Base-by-base conservation (phyloP, 2,888 invertebrate genomes). In the Adineta ricciae region DNA sequence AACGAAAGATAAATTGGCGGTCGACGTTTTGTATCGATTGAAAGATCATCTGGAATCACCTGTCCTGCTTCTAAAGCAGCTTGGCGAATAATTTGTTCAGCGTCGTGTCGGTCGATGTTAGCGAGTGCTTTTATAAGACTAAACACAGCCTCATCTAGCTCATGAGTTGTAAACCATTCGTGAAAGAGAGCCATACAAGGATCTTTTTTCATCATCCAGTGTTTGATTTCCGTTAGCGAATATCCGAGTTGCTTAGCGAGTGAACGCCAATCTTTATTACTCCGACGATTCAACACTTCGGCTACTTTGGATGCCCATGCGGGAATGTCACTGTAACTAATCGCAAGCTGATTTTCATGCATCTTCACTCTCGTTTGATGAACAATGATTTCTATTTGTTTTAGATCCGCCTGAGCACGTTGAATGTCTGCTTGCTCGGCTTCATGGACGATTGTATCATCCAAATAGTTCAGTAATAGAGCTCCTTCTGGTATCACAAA, bases 101-200 rank as follows among this genome's bases (percentile, higher is more conserved):
- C n/a, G n/a, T 54, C 54, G 8, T 24, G 8, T 54, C 54, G 54
- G n/a, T 88, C 87, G 88, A 90, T 89, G 82, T 90, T 89, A 73
- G 88, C 88, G 21, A 90, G 87, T 27, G 87, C 87, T 32, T 87
- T 88, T 82, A 89, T 87, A 16, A 90, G 87, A 32, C 88, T 89
- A 84, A 86, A 86, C 9, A 88, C 88, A 16, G 88, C 88, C 85
- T 89, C 89, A 83, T 88, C 88, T 24, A 88, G 89, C 86, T 88
- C 89, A 86, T 89, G 88, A 21, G 88, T 89, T 84, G 89, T 88
- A 86, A 89, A 90, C 89, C 89, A 90, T 86, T 90, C 89, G 86
- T 88, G 88, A 27, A 90, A 87, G 86, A 90, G 84, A 14, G 88
- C 87, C 89, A 90, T 88, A 86, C 89, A 89, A 7, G 90, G 90